These are phyloP conservation scores for Brachionichthys hirsutus DNA, from an alignment of 2,113 vertebrate genomes.

Conservation along the genomic window DNA sequence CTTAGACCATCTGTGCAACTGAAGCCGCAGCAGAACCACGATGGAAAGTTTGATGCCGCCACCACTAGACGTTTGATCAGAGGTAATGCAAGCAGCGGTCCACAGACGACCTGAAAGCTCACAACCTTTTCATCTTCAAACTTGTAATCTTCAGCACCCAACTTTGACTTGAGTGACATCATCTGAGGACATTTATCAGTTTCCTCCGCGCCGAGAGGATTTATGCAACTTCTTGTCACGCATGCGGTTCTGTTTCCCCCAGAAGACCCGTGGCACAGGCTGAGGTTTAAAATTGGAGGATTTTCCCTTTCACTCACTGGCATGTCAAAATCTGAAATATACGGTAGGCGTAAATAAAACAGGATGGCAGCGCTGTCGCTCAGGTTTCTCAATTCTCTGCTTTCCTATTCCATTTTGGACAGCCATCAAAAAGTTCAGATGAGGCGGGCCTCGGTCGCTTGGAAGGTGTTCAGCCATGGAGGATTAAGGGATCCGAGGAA, in stretches of 20 bases:
- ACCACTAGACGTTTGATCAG: too few species aligned
- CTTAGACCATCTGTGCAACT: too few species aligned
- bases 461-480: slow-evolving; percentile 52
- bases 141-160: not conserved
- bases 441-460: slow-evolving; percentile 35
- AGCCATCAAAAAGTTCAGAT: slow-evolving; percentile 53
- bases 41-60: too few species aligned
- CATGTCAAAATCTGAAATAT: slow-evolving; percentile 3
- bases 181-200: slow-evolving; percentile 6
- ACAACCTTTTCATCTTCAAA: not conserved
- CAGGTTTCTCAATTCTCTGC: slow-evolving; percentile 13
- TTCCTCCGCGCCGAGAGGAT: not conserved
- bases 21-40: too few species aligned
- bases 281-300: not conserved
- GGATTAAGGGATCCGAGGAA: slow-evolving; percentile 58
- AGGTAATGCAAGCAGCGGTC: not conserved
- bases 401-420: slow-evolving; percentile 36
- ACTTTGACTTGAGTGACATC: not conserved
- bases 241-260: too few species aligned
- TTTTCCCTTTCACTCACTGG: not conserved
- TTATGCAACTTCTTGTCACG: not conserved
- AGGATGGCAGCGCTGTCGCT: slow-evolving; percentile 11
- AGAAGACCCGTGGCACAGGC: too few species aligned
- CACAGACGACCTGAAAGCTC: not conserved
- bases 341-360: slow-evolving; percentile 7